Evolutionary conservation across 2,113 vertebrate species (phyloP).

Genomic region (Mesembrinibis cayennensis): DNA sequence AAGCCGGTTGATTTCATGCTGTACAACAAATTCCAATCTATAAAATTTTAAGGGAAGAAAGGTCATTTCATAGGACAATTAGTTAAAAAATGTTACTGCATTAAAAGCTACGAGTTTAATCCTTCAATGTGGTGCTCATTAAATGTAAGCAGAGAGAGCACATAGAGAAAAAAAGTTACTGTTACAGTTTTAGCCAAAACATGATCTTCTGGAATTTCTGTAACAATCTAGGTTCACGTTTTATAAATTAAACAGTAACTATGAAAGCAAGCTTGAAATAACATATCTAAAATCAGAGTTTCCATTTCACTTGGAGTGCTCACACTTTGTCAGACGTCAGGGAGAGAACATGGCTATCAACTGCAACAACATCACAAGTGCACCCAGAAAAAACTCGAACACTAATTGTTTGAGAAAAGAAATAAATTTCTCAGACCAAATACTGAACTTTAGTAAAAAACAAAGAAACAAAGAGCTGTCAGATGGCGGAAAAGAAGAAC

Average conservation of each 20-base stretch:
- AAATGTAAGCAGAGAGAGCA: neutral
- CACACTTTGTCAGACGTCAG: neutral
- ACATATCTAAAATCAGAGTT: neutral
- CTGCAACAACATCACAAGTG: neutral
- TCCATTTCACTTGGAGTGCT: neutral
- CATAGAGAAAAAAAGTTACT: neutral
- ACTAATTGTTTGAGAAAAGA: neutral
- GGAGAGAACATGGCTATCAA: neutral
- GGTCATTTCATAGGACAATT: neutral
- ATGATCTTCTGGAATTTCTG: neutral
- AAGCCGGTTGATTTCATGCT: neutral
- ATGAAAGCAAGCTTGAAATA: neutral
- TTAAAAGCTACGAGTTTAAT: neutral
- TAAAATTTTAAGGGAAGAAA: neutral
- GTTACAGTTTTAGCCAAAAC: neutral
- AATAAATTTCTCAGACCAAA: neutral
- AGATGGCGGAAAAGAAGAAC: neutral
- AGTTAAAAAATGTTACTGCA: neutral
- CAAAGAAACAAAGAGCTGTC: neutral
- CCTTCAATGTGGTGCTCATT: neutral
- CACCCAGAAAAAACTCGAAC: neutral
- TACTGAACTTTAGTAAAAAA: neutral
- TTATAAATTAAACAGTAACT: conserved; percentile 8
- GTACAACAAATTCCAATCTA: neutral
- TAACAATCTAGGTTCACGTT: neutral